phyloP scores from a whole-genome alignment of 2,113 vertebrate species.

The Oryzias celebensis region DNA sequence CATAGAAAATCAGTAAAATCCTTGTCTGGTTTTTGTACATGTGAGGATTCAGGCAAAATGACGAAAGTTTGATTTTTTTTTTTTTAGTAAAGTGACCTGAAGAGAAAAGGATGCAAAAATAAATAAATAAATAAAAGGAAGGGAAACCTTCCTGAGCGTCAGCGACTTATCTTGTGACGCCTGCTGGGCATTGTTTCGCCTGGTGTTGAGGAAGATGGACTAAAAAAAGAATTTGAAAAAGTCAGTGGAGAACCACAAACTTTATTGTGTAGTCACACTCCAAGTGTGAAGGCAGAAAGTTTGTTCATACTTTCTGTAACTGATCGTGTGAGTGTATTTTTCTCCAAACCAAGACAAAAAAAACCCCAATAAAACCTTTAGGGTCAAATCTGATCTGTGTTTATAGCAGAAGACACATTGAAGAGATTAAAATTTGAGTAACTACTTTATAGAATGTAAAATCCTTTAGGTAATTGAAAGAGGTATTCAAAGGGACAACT shows the following conservation, averaged over 20 bases:
- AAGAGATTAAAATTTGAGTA: constrained; percentile 1
- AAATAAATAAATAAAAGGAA: constrained; percentile 67
- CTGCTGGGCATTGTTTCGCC: constrained; percentile 73
- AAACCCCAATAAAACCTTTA: background rate
- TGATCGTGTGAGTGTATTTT: constrained; percentile 26
- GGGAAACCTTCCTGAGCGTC: constrained; percentile 77
- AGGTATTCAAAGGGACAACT: too few species aligned
- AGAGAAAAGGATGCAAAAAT: constrained; percentile 55
- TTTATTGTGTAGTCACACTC: too few species aligned
- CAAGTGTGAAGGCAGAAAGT: background rate
- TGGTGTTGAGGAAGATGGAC: constrained; percentile 54
- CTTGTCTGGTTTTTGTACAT: constrained; percentile 1
- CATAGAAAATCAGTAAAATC: constrained; percentile 26
- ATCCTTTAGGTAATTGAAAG: too few species aligned
- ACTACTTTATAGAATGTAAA: too few species aligned
- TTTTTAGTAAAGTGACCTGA: constrained; percentile 36
- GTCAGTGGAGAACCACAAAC: too few species aligned
- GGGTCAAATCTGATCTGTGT: background rate
- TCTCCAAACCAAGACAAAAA: constrained; percentile 2
- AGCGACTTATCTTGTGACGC: constrained; percentile 73
- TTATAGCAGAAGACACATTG: constrained; percentile 1
- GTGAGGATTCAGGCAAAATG: constrained; percentile 6
- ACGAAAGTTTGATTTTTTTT: constrained; percentile 2
- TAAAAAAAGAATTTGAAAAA: constrained; percentile 9
- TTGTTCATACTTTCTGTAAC: background rate